A percentile compares a stretch with the other conserved stretches of the same genome.
These are phyloP conservation scores for Rhea americana DNA, from an alignment of 2,113 vertebrate species.

Conservation along the genomic window DNA sequence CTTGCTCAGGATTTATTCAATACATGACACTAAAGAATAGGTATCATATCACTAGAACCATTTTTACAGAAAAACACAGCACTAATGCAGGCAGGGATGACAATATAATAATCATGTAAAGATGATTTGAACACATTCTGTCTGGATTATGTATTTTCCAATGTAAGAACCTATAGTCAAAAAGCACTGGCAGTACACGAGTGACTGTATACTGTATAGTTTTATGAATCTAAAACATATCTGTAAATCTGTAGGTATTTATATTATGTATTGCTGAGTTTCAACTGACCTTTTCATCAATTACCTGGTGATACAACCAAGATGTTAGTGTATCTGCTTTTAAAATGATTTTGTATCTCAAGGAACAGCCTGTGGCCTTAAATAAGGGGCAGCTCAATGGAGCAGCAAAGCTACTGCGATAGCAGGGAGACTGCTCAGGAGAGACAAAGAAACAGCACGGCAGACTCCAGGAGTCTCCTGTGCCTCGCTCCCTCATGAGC, in stretches of 20 bases:
- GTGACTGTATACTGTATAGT: neutral
- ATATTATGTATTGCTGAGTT: neutral
- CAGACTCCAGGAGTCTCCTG: neutral
- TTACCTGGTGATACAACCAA: neutral
- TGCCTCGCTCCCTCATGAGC: rapidly evolving
- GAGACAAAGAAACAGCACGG: neutral
- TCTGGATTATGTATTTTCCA: neutral
- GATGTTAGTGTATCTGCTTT: neutral
- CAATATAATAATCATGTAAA: neutral
- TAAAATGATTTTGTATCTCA: neutral
- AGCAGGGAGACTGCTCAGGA: neutral
- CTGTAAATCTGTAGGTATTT: neutral
- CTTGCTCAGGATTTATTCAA: neutral
- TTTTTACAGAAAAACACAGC: neutral
- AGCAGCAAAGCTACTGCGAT: neutral
- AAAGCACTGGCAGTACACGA: neutral
- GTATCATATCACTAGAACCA: neutral
- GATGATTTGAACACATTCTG: neutral
- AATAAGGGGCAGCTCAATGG: neutral
- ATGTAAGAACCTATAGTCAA: neutral
- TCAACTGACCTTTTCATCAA: neutral
- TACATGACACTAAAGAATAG: neutral
- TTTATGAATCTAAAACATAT: neutral
- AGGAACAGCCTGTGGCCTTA: neutral
- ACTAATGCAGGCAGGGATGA: neutral